Evolutionary conservation across 2,888 invertebrate genomes (phyloP), one percentile per base, ranked within the genome.

Genomic region (Eudemis profundana): DNA sequence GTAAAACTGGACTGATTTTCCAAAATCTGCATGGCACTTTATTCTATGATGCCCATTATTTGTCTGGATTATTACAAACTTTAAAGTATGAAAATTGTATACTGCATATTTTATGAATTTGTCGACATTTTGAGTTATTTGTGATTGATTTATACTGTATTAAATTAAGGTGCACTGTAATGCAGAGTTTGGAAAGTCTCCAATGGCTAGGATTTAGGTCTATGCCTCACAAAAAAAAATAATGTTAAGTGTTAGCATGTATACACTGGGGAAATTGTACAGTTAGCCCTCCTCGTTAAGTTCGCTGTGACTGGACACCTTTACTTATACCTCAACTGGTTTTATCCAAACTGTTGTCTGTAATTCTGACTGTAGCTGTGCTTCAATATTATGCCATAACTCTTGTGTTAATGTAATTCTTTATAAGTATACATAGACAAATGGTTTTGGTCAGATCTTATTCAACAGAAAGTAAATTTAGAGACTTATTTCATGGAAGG

Each of bases 231-330:
- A 81, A 76, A 79, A 87, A 87, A 86, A 87, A 87, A 86, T 90
- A 90, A 90, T 89, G 85, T 90, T 91, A 92, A 91, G 91, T 91
- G 91, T 92, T 91, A 92, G 91, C 88, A 85, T 87, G 89, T 91
- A 90, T 91, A 83, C 89, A 90, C 85, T 76, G 79, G 91, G 90
- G 91, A 91, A 54, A 90, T 91, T 92, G 92, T 92, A 92, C 92
- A 92, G 91, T 90, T 92, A 92, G 91, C 89, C 90, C 90, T 90
- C 91, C 91, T 90, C 82, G 89, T 90, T 91, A 90, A 90, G 90
- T 90, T 92, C 89, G 87, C 90, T 88, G 89, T 90, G 89, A 90
- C 90, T 85, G 90, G 87, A 89, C 87, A 89, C 84, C 75, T 84
- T 79, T 82, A 80, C 81, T 86, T 83, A 81, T 88, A 88, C 85